Base-by-base conservation (phyloP, 2,113 vertebrate species). In the Oryzias melastigma region DNA sequence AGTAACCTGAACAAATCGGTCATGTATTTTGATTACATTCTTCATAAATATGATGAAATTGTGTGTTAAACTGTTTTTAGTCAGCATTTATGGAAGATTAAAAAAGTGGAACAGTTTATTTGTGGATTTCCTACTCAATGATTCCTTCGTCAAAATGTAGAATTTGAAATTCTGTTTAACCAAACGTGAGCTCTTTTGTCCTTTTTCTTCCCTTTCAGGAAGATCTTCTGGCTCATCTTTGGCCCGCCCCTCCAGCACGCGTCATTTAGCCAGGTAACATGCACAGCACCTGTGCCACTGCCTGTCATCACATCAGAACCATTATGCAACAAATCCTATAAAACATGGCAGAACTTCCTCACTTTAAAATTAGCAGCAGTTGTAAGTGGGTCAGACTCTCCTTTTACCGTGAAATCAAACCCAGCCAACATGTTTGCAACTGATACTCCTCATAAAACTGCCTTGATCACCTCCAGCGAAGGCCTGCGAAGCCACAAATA, bases 181-280 rank as follows among this genome's bases (percentile, higher is more conserved):
- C 41, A 58, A 27, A 46, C 14, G 49, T 42, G 18, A 8, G 53
- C 13, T 3, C 16, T 40, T 55, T 20, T 63, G 40, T 35, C 24
- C 49, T 47, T 25, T 1, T 58, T 70, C 44, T 47, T 56, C 58
- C 16, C 61, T 58, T 54, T 43, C 73, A 88, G 71, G 66, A 44
- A 80, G 83, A 58, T 75, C 62, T 80, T 84, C 6, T 46, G 46
- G 45, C 73, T 81, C 64, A 20, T 45, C 62, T 5, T 24, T 72
- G 40, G 77, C 13, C 68, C 84, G 87, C 47, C 59, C 85, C 12
- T 85, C 87, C 1, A 88, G 84, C 1, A 92, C 91, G 59, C 92
- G 93, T 4, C 92, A 94, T 75, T 88, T 96, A 1, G 96, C 95
- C 88, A 95, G 94, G 96, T 98, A 51, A 60, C 25, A 5, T 6